Percentiles rank a stretch among this genome's conserved stretches.
Evolutionary conservation across 2,113 vertebrate species (phyloP).

Genomic region (Melospiza georgiana): DNA sequence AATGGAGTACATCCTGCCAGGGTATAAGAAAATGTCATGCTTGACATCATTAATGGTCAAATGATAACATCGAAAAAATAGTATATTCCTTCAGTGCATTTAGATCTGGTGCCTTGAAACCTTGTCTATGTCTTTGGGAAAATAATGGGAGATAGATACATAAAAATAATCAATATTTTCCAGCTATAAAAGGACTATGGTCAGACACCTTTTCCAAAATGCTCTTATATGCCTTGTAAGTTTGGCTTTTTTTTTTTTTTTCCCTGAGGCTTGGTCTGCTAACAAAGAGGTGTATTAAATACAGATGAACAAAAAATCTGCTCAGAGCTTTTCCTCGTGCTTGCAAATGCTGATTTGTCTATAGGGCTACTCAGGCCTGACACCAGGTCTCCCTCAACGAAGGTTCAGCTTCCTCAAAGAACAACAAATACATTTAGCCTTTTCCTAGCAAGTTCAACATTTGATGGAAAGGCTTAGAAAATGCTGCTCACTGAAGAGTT

Average conservation of each 20-base stretch:
- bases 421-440: not conserved
- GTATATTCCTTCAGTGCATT: not conserved
- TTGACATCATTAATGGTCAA: conserved; percentile 40
- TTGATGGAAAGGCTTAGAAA: not conserved
- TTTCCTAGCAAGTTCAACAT: not conserved
- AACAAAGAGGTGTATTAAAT: conserved; percentile 40
- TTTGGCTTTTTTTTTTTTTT: not conserved
- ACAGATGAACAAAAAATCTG: conserved; percentile 21
- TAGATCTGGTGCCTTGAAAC: not conserved
- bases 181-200: not conserved
- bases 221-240: not conserved
- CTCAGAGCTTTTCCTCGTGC: not conserved
- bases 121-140: not conserved
- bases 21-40: not conserved
- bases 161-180: conserved; percentile 24
- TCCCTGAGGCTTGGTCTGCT: not conserved
- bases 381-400: not conserved
- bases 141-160: not conserved
- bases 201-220: not conserved
- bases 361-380: not conserved
- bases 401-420: not conserved
- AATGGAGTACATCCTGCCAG: conserved; percentile 9
- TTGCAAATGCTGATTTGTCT: not conserved
- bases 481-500: not conserved
- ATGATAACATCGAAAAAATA: not conserved